Evolutionary conservation across 1,140 invertebrate species (phyloP).

Genomic region (Drosophila truncata): DNA sequence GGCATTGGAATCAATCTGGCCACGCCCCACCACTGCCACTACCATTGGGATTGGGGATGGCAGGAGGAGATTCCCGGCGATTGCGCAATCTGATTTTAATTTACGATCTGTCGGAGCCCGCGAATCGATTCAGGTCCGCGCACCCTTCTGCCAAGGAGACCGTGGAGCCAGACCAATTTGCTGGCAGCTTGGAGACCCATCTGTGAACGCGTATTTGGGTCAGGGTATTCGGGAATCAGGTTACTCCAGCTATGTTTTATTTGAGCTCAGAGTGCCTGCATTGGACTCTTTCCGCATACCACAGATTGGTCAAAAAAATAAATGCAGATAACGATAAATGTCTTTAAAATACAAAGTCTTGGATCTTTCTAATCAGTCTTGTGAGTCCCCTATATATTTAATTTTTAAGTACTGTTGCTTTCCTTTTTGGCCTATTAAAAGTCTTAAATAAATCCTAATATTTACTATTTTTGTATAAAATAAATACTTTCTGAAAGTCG

Average conservation of each 20-base stretch:
- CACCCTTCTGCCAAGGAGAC: neutral
- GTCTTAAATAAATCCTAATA: neutral
- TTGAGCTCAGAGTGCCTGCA: neutral
- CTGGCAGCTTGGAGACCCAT: neutral
- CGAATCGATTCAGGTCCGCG: conserved; percentile 43
- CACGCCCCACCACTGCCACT: conserved; percentile 20
- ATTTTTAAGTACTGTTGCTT: too few relatives aligned
- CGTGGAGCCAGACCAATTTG: neutral
- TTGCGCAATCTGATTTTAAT: conserved; percentile 83
- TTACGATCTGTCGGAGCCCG: conserved; percentile 60
- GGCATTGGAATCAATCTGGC: conserved; percentile 44
- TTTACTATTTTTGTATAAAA: too few relatives aligned
- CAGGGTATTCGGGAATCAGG: conserved; percentile 22
- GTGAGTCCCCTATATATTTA: too few relatives aligned
- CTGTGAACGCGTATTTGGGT: conserved; percentile 9
- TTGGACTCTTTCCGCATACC: conserved; percentile 25
- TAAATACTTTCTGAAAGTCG: too few relatives aligned
- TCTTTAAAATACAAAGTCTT: neutral
- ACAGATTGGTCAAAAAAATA: conserved; percentile 20
- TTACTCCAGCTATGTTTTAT: neutral
- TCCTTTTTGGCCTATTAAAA: neutral
- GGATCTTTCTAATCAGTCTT: neutral
- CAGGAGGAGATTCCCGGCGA: conserved; percentile 72
- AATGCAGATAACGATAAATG: neutral
- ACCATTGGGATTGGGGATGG: conserved; percentile 3